phyloP scores from a whole-genome alignment of 1,140 invertebrate species.

The Aphelinus atriplicis region DNA sequence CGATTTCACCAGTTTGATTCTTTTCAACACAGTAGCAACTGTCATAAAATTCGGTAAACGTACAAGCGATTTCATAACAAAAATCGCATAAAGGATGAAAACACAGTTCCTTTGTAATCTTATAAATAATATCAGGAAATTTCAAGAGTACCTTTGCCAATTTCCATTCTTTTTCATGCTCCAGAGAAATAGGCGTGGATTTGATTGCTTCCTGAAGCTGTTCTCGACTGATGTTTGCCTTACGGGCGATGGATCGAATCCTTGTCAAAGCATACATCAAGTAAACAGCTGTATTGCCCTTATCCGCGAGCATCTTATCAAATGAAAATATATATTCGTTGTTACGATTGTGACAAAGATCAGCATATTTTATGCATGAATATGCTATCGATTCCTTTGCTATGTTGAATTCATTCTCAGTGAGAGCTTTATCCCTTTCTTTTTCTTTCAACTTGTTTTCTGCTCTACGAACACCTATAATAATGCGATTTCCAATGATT shows the following conservation, averaged over 20 bases:
- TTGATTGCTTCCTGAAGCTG: conserved; percentile 69
- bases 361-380: conserved; percentile 99
- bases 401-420: conserved; percentile 80
- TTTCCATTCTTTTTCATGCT: conserved; percentile 95
- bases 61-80: conserved; percentile 92
- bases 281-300: conserved; percentile 99
- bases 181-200: conserved; percentile 74
- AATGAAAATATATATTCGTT: conserved; percentile 99
- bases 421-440: conserved; percentile 87
- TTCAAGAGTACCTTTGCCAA: conserved; percentile 87
- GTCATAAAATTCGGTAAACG: conserved; percentile 98
- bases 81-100: conserved; percentile 95
- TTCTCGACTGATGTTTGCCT: conserved; percentile 73
- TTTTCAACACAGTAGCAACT: conserved; percentile 98
- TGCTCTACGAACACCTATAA: conserved; percentile 79
- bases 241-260: conserved; percentile 91
- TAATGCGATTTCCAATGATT: not conserved
- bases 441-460: conserved; percentile 91
- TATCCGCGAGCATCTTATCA: conserved; percentile 98
- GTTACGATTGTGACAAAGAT: conserved; percentile 91
- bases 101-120: conserved; percentile 85
- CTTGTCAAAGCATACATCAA: conserved; percentile 95
- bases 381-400: conserved; percentile 95
- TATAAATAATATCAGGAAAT: conserved; percentile 89
- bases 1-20: conserved; percentile 79